These are phyloP conservation scores for Toxotes jaculatrix DNA, from an alignment of 2,113 vertebrate genomes.

Conservation along the genomic window DNA sequence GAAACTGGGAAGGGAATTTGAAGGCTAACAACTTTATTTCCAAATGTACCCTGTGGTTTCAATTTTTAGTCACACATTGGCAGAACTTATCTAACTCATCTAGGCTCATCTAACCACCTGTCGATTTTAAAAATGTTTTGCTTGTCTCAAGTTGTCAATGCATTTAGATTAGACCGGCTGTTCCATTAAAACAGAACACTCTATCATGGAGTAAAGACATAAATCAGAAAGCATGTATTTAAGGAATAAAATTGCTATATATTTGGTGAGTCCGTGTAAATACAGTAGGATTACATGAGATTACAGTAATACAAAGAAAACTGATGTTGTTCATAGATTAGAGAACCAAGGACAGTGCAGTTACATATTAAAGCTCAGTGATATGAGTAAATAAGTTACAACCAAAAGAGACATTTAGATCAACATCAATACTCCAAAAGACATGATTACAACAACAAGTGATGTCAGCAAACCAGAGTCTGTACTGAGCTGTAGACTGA, in stretches of 20 bases:
- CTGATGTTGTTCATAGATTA: not conserved
- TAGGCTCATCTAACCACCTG: not conserved
- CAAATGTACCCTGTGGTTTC: not conserved
- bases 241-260: not conserved
- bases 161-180: not conserved
- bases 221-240: not conserved
- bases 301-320: not conserved
- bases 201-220: too few species aligned
- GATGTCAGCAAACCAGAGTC: not conserved
- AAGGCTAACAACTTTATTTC: not conserved
- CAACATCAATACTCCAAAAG: not conserved
- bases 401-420: slow-evolving; percentile 5
- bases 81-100: not conserved
- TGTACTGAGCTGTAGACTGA: slow-evolving; percentile 1
- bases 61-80: not conserved
- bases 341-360: not conserved
- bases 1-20: not conserved
- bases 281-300: too few species aligned
- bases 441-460: not conserved
- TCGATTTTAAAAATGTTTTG: not conserved
- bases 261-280: not conserved
- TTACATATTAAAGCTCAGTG: not conserved
- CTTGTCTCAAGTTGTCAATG: not conserved
- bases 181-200: not conserved
- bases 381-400: not conserved